Evolutionary conservation across 1,140 invertebrate genomes (phyloP).

Genomic region (Matsumurasca onukii): DNA sequence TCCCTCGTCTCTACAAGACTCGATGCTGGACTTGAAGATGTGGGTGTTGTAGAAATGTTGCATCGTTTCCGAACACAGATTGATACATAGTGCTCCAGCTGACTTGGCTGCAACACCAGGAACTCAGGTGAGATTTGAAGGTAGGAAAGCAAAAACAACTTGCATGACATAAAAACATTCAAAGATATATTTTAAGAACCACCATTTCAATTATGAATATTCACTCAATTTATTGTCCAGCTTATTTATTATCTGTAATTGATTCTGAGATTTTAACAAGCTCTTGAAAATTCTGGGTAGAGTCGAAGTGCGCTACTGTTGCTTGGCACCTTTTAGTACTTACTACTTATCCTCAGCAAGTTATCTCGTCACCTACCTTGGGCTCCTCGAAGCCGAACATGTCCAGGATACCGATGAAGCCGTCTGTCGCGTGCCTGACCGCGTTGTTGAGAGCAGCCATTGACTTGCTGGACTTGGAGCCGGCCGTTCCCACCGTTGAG

Average conservation of each 20-base stretch:
- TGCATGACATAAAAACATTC: no score
- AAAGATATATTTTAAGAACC: no score
- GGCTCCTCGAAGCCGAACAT: constrained; percentile 97
- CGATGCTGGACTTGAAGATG: constrained; percentile 92
- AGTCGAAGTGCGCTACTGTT: no score
- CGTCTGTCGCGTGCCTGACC: constrained; percentile 90
- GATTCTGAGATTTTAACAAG: no score
- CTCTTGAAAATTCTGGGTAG: no score
- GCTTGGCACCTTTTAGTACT: no score
- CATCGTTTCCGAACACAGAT: constrained; percentile 95
- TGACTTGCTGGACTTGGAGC: constrained; percentile 73
- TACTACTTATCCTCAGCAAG: no score
- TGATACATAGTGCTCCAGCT: constrained; percentile 91
- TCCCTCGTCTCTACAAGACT: constrained; percentile 91
- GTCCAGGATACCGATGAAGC: constrained; percentile 92
- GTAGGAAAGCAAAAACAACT: no score
- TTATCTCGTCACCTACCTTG: constrained; percentile 61
- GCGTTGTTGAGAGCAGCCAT: constrained; percentile 87
- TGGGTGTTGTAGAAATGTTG: constrained; percentile 97
- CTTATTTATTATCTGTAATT: no score
- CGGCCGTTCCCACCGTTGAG: constrained; percentile 80
- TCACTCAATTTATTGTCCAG: no score
- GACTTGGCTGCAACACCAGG: constrained; percentile 62
- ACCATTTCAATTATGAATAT: no score
- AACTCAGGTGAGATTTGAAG: no score